Percentiles rank a stretch among this genome's conserved stretches.
These are phyloP conservation scores for Acleris emargana DNA, from an alignment of 2,888 invertebrate species.

Conservation along the genomic window DNA sequence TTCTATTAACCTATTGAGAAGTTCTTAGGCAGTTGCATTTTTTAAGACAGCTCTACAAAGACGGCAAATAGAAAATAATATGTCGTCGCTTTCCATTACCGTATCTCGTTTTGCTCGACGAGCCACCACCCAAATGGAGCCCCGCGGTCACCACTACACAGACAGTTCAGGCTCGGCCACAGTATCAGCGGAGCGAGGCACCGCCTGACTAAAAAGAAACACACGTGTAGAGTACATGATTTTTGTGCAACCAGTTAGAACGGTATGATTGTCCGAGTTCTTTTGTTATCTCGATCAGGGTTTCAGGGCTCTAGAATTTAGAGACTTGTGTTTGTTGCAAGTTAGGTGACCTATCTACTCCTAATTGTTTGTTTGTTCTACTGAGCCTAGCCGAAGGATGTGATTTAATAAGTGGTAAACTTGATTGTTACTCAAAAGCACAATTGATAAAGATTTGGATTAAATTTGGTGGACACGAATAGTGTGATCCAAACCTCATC, in stretches of 20 bases:
- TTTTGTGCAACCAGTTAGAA: conserved; percentile 36
- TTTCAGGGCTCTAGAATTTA: conserved; percentile 35
- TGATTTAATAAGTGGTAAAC: no score
- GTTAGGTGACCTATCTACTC: conserved; percentile 1
- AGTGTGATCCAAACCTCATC: no score
- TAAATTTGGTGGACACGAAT: no score
- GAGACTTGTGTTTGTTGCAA: conserved; percentile 12
- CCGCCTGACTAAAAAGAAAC: conserved; percentile 34
- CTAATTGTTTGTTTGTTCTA: no score
- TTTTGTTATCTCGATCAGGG: conserved; percentile 40
- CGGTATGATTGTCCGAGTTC: conserved; percentile 32
- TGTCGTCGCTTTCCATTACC: conserved; percentile 40
- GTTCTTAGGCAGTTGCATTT: neutral
- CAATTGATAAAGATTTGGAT: no score
- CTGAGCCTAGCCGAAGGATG: no score
- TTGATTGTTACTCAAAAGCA: no score
- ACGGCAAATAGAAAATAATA: conserved; percentile 28
- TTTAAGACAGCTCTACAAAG: neutral
- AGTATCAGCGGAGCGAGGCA: conserved; percentile 14
- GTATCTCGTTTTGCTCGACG: conserved; percentile 32
- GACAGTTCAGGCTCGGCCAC: no score
- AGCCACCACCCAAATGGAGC: conserved; percentile 48
- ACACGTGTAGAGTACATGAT: conserved; percentile 21
- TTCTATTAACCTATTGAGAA: no score
- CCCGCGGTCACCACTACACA: conserved; percentile 45